Percentiles rank a stretch among this genome's conserved stretches.
phyloP scores from a whole-genome alignment of 2,113 vertebrate species.

The Podilymbus podiceps region DNA sequence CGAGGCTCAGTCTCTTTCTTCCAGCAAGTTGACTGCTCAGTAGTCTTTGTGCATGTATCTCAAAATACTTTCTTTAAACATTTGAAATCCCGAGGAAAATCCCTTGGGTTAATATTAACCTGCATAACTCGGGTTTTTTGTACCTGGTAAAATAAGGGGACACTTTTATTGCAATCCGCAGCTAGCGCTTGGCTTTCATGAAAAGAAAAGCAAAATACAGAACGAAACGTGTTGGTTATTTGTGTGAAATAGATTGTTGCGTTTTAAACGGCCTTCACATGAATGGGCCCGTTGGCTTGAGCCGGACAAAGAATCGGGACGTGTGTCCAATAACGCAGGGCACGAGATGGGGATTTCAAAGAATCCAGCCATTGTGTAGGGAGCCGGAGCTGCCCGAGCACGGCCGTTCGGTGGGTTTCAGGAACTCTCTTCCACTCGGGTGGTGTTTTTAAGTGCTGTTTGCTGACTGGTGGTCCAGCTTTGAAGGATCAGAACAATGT shows the following conservation, averaged over 20 bases:
- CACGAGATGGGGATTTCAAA: slow-evolving; percentile 23
- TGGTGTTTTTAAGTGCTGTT: slow-evolving; percentile 19
- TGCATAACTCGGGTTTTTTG: neutral
- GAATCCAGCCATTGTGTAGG: slow-evolving; percentile 11
- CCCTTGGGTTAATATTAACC: neutral
- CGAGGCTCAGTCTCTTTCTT: neutral
- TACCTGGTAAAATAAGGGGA: neutral
- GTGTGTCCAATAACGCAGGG: neutral
- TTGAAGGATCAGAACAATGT: neutral
- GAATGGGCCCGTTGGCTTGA: neutral
- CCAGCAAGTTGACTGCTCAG: neutral
- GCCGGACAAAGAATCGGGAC: slow-evolving; percentile 15
- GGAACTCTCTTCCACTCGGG: slow-evolving; percentile 13
- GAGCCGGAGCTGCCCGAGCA: neutral
- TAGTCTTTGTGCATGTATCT: neutral
- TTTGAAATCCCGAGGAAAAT: neutral
- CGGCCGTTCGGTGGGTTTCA: neutral
- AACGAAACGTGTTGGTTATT: neutral
- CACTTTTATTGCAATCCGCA: neutral
- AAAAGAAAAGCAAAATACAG: neutral
- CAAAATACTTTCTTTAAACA: neutral
- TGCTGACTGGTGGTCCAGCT: neutral
- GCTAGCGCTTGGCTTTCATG: neutral
- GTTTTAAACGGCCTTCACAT: neutral
- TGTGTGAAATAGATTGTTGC: neutral